phyloP scores from a whole-genome alignment of 2,797 vertebrate genomes.

The Petrocephalus sullivani region DNA sequence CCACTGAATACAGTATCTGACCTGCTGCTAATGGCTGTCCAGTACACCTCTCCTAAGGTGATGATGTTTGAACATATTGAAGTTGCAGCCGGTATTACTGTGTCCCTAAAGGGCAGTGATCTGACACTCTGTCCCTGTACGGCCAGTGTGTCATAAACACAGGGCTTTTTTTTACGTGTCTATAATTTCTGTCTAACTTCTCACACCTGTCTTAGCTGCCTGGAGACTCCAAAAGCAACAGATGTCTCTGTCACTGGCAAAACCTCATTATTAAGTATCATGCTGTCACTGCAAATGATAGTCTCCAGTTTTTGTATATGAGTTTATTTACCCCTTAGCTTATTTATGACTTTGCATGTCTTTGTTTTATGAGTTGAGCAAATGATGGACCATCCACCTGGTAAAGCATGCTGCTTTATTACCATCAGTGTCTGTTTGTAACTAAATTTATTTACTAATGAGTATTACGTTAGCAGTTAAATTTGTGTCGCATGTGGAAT shows the following conservation, averaged over 20 bases:
- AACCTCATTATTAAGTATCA: slow-evolving; percentile 10
- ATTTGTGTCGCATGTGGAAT: slow-evolving; percentile 30
- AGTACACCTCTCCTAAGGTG: background rate
- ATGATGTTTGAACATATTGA: background rate
- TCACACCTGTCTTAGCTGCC: background rate
- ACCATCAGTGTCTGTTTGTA: background rate
- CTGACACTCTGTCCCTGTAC: background rate
- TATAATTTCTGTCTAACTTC: background rate
- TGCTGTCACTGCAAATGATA: background rate
- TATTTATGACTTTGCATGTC: slow-evolving; percentile 5
- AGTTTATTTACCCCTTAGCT: background rate
- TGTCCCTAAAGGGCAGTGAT: background rate
- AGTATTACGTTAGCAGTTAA: slow-evolving; percentile 28
- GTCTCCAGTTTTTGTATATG: background rate
- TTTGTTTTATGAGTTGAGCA: background rate
- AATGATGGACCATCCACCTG: background rate
- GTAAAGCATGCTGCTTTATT: background rate
- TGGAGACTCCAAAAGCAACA: background rate
- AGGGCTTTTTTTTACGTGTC: background rate
- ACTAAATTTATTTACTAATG: background rate
- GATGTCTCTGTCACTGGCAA: background rate
- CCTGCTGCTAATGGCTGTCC: background rate
- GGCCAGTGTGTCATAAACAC: background rate
- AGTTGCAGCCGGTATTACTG: background rate
- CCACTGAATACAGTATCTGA: background rate